These are phyloP conservation scores for Lathronympha strigana DNA, from an alignment of 2,888 invertebrate genomes.

Conservation along the genomic window DNA sequence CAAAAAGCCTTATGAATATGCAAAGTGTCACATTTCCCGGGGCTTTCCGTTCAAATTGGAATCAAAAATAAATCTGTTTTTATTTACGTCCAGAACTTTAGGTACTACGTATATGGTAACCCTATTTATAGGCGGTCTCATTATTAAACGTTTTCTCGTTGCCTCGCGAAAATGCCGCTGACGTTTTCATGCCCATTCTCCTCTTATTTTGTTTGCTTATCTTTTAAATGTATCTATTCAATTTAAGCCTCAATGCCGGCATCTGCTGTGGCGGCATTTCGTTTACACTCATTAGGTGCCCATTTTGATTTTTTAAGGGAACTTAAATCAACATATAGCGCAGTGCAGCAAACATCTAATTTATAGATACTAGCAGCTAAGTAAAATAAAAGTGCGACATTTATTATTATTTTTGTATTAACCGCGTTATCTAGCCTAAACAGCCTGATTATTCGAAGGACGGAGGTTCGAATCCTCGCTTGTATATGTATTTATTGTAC, in stretches of 20 bases:
- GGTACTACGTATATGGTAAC: neutral
- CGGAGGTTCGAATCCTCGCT: too few species aligned
- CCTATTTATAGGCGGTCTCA: slow-evolving; percentile 58
- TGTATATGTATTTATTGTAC: too few species aligned
- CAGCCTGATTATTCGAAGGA: too few species aligned
- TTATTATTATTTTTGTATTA: too few species aligned
- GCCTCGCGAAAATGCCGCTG: slow-evolving; percentile 56
- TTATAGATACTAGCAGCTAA: neutral
- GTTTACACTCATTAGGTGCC: slow-evolving; percentile 38
- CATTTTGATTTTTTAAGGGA: slow-evolving; percentile 18
- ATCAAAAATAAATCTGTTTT: too few species aligned
- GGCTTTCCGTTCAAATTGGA: too few species aligned
- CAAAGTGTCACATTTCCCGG: too few species aligned
- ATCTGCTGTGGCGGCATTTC: slow-evolving; percentile 31
- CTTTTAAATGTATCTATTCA: slow-evolving; percentile 45
- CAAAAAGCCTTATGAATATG: too few species aligned
- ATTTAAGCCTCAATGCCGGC: slow-evolving; percentile 38
- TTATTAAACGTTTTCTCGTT: slow-evolving; percentile 69
- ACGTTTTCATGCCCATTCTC: slow-evolving; percentile 48
- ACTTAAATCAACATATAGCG: slow-evolving; percentile 4
- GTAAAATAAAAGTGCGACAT: too few species aligned
- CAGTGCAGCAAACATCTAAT: neutral
- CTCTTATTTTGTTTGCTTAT: slow-evolving; percentile 51
- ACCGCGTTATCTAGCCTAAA: too few species aligned
- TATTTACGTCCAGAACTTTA: too few species aligned